A percentile compares a stretch with the other conserved stretches of the same genome.
Evolutionary conservation across 2,113 vertebrate species (phyloP).

Genomic region (Smithornis capensis): DNA sequence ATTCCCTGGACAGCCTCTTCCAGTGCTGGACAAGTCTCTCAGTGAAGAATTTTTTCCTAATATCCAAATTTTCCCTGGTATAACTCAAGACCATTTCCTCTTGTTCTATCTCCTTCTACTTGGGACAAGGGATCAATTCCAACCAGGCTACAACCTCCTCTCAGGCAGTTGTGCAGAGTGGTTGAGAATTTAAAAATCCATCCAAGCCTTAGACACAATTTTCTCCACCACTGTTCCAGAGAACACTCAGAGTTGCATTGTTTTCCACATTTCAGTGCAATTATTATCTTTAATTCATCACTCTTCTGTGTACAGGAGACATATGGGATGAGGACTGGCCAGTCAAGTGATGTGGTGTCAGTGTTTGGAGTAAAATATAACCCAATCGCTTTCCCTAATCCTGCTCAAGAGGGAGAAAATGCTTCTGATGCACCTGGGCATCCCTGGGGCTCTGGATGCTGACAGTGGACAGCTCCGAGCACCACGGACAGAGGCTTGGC

Average conservation of each 20-base stretch:
- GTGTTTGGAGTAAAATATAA: background rate
- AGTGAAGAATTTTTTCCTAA: background rate
- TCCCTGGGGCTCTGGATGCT: background rate
- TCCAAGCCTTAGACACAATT: background rate
- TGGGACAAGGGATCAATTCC: background rate
- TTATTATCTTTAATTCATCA: background rate
- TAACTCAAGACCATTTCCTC: background rate
- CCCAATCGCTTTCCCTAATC: background rate
- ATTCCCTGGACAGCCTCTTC: background rate
- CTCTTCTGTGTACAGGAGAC: background rate
- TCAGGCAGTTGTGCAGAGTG: background rate
- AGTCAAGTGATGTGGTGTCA: too few relatives aligned
- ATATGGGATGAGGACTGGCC: background rate
- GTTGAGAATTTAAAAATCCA: background rate
- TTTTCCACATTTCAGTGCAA: background rate
- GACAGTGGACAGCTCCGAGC: background rate
- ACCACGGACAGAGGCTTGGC: fast-evolving
- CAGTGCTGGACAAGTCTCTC: fast-evolving
- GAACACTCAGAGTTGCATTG: background rate
- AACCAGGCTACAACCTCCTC: background rate
- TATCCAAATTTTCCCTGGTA: background rate
- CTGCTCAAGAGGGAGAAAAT: background rate
- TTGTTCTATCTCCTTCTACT: background rate
- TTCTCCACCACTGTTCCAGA: background rate
- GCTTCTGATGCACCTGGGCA: background rate